These are phyloP conservation scores for Leuciscus idus DNA, from an alignment of 2,113 vertebrate species.

Conservation along the genomic window DNA sequence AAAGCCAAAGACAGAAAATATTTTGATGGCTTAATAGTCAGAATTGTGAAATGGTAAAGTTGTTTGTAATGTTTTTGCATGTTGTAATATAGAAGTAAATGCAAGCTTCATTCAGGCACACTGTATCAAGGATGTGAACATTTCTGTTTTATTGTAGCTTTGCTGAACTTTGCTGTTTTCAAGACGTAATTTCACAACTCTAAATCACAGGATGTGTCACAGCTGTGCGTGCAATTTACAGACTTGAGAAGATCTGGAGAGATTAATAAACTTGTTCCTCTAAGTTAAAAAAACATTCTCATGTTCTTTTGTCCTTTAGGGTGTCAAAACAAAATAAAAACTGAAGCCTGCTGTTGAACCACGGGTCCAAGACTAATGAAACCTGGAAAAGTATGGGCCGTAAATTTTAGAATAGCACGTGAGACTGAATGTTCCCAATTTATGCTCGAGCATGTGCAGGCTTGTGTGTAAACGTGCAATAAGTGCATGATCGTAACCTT, in stretches of 20 bases:
- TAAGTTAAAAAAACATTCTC: background rate
- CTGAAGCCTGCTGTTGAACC: constrained; percentile 24
- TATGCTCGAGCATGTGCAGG: constrained; percentile 48
- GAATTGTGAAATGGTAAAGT: background rate
- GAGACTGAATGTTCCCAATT: constrained; percentile 18
- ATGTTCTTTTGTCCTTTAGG: constrained; percentile 19
- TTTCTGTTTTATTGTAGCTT: background rate
- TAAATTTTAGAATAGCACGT: constrained; percentile 27
- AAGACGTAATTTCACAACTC: background rate
- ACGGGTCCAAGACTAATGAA: constrained; percentile 36
- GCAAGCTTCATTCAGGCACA: background rate
- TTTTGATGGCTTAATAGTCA: background rate
- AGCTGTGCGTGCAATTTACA: background rate
- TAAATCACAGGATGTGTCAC: constrained; percentile 17
- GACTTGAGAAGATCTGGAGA: background rate
- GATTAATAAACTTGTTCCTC: constrained; percentile 29
- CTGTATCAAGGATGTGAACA: background rate
- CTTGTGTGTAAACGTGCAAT: constrained; percentile 45
- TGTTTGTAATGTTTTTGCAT: background rate
- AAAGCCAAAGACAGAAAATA: background rate
- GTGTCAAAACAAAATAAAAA: constrained; percentile 27
- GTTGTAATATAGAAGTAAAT: background rate
- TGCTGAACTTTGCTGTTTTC: background rate
- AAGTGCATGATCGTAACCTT: background rate
- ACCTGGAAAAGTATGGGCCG: constrained; percentile 30